Percentiles rank a stretch among this genome's conserved stretches.
These are phyloP conservation scores for Sebastes wilsoni DNA, from an alignment of 2,797 vertebrate species.

Conservation along the genomic window DNA sequence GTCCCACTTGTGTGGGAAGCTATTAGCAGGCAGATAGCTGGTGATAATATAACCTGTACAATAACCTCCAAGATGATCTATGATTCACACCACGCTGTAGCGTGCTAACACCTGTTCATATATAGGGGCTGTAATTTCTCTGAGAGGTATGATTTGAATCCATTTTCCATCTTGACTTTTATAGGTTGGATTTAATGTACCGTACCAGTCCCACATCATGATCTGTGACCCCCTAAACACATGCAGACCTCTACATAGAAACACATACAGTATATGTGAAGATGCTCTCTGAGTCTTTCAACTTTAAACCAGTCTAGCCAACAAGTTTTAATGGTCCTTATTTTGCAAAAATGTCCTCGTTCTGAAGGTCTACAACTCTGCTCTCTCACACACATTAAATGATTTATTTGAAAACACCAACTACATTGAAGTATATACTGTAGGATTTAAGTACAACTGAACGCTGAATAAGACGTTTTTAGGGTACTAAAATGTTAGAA, in stretches of 20 bases:
- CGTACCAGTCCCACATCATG: too few relatives aligned
- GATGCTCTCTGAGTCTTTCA: neutral
- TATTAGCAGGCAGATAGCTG: slow-evolving; percentile 14
- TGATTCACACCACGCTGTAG: slow-evolving; percentile 16
- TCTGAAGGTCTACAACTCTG: neutral
- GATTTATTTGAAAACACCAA: neutral
- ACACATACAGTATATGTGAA: neutral
- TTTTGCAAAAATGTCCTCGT: neutral
- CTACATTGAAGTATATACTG: neutral
- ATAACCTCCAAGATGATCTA: slow-evolving; percentile 42
- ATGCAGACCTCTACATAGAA: neutral
- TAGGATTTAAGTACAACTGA: neutral
- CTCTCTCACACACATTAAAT: neutral
- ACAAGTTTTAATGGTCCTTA: neutral
- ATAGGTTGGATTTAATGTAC: neutral
- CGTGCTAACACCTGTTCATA: slow-evolving; percentile 4
- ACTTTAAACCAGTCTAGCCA: neutral
- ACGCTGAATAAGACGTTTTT: too few relatives aligned
- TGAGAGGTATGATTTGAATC: slow-evolving; percentile 8
- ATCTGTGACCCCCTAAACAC: neutral
- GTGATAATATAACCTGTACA: slow-evolving; percentile 28
- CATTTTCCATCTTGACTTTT: slow-evolving; percentile 10
- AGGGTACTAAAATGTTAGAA: too few relatives aligned
- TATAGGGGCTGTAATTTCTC: slow-evolving; percentile 12
- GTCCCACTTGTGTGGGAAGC: slow-evolving; percentile 2